These are phyloP conservation scores for cat (Felis catus) DNA, from an alignment of 2,113 vertebrate genomes.

Conservation along the genomic window F.catus_Fca126_mat1.0 CM031423.1:31783001-31783500, in stretches of 20 bases:
- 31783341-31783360: background rate
- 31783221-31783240: background rate
- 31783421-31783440: background rate
- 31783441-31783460: accelerated
- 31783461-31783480: accelerated
- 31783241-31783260: background rate
- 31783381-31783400: background rate
- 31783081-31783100: background rate
- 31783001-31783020: background rate
- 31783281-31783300: background rate
- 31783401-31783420: background rate
- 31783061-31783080: background rate
- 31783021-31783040: background rate
- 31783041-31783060: background rate
- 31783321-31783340: background rate
- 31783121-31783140: background rate
- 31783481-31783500: background rate
- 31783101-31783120: background rate
- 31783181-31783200: background rate
- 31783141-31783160: background rate
- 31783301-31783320: background rate
- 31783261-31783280: background rate
- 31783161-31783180: background rate
- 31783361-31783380: background rate
- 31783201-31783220: background rate